Evolutionary conservation across 2,113 vertebrate species (phyloP).

Genomic region (Sialia sialis): DNA sequence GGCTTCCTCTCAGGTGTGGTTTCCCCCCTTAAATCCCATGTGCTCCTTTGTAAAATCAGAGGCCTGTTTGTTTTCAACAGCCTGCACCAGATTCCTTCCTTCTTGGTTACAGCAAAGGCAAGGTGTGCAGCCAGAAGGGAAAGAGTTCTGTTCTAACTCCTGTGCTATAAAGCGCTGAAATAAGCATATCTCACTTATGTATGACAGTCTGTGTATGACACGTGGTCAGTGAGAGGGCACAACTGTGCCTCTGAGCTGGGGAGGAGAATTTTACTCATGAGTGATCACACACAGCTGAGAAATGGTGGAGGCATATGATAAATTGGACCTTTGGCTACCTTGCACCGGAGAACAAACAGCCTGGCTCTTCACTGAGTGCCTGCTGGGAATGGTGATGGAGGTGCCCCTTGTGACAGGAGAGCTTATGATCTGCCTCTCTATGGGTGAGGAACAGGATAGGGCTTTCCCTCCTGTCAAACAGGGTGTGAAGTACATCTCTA

Average conservation of each 20-base stretch:
- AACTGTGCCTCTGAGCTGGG: background rate
- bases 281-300: background rate
- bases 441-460: background rate
- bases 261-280: background rate
- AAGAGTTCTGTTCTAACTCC: background rate
- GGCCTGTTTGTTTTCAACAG: background rate
- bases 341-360: background rate
- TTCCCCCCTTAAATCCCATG: background rate
- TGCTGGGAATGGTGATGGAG: background rate
- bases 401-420: background rate
- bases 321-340: background rate
- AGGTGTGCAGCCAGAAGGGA: background rate
- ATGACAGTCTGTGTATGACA: background rate
- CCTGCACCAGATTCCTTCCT: background rate
- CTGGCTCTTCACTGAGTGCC: background rate
- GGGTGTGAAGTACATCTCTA: background rate
- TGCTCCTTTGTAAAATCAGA: background rate
- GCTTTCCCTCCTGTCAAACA: background rate
- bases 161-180: too few species aligned
- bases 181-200: rapidly evolving
- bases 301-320: background rate
- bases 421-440: background rate
- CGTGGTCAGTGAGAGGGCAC: rapidly evolving
- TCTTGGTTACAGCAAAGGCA: background rate
- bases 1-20: background rate